phyloP scores from a whole-genome alignment of 1,140 invertebrate species.

The Solen grandis region DNA sequence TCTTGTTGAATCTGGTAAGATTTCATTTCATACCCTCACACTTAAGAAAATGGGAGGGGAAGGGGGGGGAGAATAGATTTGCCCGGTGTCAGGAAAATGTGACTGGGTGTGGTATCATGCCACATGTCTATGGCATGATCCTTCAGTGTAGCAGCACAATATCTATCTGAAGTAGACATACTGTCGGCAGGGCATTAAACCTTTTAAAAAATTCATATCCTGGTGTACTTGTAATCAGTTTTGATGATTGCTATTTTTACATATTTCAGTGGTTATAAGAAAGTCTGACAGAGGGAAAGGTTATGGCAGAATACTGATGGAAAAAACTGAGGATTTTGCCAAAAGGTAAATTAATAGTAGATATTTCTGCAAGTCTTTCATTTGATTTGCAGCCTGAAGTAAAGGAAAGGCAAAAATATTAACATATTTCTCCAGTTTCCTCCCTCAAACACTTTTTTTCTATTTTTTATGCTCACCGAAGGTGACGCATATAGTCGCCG shows the following conservation, averaged over 20 bases:
- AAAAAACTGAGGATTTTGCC: slow-evolving; percentile 73
- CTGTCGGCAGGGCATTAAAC: not conserved
- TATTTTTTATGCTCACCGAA: too few species aligned
- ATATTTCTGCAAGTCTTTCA: not conserved
- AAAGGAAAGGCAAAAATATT: too few species aligned
- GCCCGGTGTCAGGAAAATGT: not conserved
- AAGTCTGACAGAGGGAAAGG: slow-evolving; percentile 68
- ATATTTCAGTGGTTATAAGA: slow-evolving; percentile 64
- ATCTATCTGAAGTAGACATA: too few species aligned
- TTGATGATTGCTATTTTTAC: not conserved
- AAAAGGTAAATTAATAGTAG: slow-evolving; percentile 54
- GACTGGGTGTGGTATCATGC: too few species aligned
- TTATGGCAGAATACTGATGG: slow-evolving; percentile 72
- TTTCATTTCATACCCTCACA: not conserved
- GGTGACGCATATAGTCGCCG: too few species aligned
- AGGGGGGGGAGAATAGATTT: not conserved
- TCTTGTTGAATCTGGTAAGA: slow-evolving; percentile 78
- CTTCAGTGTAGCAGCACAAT: too few species aligned
- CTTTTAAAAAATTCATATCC: not conserved
- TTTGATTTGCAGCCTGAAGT: too few species aligned
- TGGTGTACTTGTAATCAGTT: not conserved
- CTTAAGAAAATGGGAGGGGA: not conserved
- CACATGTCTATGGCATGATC: too few species aligned
- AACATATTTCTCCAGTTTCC: not conserved
- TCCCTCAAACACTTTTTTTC: not conserved